phyloP scores from a whole-genome alignment of 1,140 invertebrate species.

The Zaprionus capensis region DNA sequence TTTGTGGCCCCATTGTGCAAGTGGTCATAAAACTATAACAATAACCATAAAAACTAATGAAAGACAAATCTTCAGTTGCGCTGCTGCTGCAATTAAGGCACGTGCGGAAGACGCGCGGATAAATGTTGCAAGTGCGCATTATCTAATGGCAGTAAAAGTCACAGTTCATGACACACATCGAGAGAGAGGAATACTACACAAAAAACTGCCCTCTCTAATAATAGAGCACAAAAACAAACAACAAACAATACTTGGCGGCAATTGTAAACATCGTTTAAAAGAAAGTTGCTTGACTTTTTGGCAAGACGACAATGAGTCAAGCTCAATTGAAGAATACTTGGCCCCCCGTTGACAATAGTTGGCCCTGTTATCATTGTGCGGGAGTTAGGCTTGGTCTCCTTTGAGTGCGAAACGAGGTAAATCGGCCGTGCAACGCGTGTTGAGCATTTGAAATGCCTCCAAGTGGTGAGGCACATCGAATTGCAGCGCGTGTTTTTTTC shows the following conservation, averaged over 20 bases:
- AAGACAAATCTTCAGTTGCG: constrained; percentile 11
- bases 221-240: constrained; percentile 32
- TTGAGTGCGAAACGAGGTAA: constrained; percentile 33
- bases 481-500: neutral
- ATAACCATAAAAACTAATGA: constrained; percentile 40
- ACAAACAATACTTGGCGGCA: constrained; percentile 27
- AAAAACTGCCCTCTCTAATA: constrained; percentile 48
- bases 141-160: constrained; percentile 70
- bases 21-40: constrained; percentile 37
- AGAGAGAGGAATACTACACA: constrained; percentile 27
- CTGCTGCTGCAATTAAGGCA: constrained; percentile 36
- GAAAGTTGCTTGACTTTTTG: constrained; percentile 59
- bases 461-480: neutral
- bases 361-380: constrained; percentile 4
- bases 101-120: constrained; percentile 30
- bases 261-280: constrained; percentile 58
- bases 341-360: constrained; percentile 25
- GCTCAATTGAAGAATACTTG: constrained; percentile 37
- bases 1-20: constrained; percentile 19
- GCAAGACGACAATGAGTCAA: constrained; percentile 37
- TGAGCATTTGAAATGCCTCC: constrained; percentile 27
- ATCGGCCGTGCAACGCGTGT: constrained; percentile 33
- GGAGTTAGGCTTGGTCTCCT: constrained; percentile 20
- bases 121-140: constrained; percentile 47
- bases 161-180: constrained; percentile 68